Evolutionary conservation across 2,113 vertebrate species (phyloP).

Genomic region (Etheostoma spectabile): DNA sequence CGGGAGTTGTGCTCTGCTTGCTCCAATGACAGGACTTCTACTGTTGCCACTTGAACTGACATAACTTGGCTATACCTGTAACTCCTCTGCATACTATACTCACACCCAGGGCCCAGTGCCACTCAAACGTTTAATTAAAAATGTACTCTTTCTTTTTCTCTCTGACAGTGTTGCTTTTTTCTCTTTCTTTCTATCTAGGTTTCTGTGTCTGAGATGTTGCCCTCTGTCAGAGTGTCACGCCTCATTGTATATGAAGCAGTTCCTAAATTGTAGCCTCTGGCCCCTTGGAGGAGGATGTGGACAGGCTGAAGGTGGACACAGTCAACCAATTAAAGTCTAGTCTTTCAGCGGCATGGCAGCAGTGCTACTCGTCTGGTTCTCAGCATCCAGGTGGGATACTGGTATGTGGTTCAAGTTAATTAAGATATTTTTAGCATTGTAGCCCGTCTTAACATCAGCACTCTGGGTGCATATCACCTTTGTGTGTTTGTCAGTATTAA

Average conservation of each 20-base stretch:
- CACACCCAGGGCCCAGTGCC: slow-evolving; percentile 1
- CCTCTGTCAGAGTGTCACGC: slow-evolving; percentile 69
- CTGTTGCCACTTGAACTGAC: slow-evolving; percentile 47
- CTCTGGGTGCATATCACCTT: background rate
- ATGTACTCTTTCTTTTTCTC: background rate
- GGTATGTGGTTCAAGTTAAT: slow-evolving; percentile 30
- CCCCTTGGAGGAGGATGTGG: slow-evolving; percentile 60
- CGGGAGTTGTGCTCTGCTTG: slow-evolving; percentile 50
- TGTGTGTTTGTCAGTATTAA: slow-evolving; percentile 78
- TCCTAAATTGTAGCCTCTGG: slow-evolving; percentile 74
- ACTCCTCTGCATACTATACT: slow-evolving; percentile 21
- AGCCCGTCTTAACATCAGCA: background rate
- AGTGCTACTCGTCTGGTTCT: slow-evolving; percentile 43
- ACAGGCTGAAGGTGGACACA: slow-evolving; percentile 49
- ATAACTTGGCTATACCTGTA: slow-evolving; percentile 48
- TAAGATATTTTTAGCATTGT: slow-evolving; percentile 31
- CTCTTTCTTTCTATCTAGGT: background rate
- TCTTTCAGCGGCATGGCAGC: slow-evolving; percentile 71
- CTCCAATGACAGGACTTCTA: slow-evolving; percentile 47
- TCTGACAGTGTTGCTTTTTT: background rate
- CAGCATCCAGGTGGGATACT: slow-evolving; percentile 41
- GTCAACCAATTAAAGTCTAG: slow-evolving; percentile 55
- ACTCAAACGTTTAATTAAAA: background rate
- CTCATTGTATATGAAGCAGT: slow-evolving; percentile 78
- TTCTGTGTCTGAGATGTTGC: slow-evolving; percentile 64